A percentile compares a stretch with the other conserved stretches of the same genome.
These are phyloP conservation scores for Drosophila tropicalis DNA, from an alignment of 1,140 invertebrate species.

Conservation along the genomic window DNA sequence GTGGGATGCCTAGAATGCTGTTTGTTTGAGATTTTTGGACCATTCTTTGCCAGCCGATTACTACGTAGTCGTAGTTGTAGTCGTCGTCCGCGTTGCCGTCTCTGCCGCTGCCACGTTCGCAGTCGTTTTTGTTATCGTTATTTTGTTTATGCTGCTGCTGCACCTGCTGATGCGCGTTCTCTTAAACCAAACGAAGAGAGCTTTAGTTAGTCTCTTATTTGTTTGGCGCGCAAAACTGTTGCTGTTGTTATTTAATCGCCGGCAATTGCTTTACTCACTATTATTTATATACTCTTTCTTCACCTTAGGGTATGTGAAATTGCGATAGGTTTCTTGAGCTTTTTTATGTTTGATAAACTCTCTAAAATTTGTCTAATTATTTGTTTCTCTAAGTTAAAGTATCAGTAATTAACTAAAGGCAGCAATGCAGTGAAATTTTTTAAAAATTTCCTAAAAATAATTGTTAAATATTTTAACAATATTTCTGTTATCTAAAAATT, in stretches of 20 bases:
- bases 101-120: neutral
- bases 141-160: conserved; percentile 37
- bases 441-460: no score
- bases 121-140: conserved; percentile 10
- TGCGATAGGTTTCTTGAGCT: neutral
- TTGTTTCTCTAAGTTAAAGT: no score
- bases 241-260: conserved; percentile 79
- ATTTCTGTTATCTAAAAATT: no score
- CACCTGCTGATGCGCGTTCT: conserved; percentile 65
- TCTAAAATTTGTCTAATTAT: neutral
- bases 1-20: conserved; percentile 53
- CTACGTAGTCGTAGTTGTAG: conserved; percentile 14
- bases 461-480: no score
- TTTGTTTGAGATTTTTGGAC: conserved; percentile 51
- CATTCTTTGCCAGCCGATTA: conserved; percentile 64
- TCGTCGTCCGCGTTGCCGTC: conserved; percentile 1
- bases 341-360: neutral
- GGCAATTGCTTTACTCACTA: conserved; percentile 56
- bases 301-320: neutral
- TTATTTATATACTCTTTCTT: conserved; percentile 35
- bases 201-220: conserved; percentile 27
- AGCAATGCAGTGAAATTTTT: no score
- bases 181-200: conserved; percentile 26
- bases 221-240: conserved; percentile 76
- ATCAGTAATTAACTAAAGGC: no score